Evolutionary conservation across 2,113 vertebrate genomes (phyloP), one percentile per base, ranked within the genome.

Genomic region (Platysteira castanea): DNA sequence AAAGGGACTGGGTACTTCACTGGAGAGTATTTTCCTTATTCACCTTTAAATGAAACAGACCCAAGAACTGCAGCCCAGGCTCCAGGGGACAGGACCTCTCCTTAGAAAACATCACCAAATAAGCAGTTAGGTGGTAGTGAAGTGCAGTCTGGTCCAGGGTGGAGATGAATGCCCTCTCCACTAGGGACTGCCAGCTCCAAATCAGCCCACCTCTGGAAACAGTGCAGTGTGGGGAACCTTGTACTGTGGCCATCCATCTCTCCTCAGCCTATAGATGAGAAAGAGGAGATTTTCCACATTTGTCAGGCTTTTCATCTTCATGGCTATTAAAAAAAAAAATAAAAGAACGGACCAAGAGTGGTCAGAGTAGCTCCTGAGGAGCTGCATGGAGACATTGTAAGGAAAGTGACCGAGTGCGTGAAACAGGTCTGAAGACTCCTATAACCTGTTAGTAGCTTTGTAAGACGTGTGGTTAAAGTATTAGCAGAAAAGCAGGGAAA

Each of bases 221-320:
- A 26, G 30, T 42, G 35, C 42, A 33, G 28, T 14, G 30, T 44
- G 11, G 19, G 68, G 35, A 91, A 53, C 9, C 23, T 17, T n/a
- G 17, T 31, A 47, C 17, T 4, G 0, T 2, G 35, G 20, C 13
- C 47, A 46, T 23, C 9, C 12, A 13, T 17, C 39, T 68, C 53
- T 80, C 30, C 59, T 31, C 54, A 59, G 42, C 26, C 33, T 49
- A 5, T 4, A 31, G 26, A 17, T 22, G 23, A 64, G 39, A 27
- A 71, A 69, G 53, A 71, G 20, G 24, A 61, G 31, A 65, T 20
- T 39, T 61, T 31, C 35, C 4, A 2, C 2, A 2, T 50, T 30
- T 53, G 7, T 37, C 28, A 56, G 49, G 30, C 11, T 68, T 44
- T 73, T 56, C 18, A 30, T 42, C 19, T 90, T 64, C 39, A 81